Evolutionary conservation across 2,888 invertebrate species (phyloP).

Genomic region (Pammene aurita): DNA sequence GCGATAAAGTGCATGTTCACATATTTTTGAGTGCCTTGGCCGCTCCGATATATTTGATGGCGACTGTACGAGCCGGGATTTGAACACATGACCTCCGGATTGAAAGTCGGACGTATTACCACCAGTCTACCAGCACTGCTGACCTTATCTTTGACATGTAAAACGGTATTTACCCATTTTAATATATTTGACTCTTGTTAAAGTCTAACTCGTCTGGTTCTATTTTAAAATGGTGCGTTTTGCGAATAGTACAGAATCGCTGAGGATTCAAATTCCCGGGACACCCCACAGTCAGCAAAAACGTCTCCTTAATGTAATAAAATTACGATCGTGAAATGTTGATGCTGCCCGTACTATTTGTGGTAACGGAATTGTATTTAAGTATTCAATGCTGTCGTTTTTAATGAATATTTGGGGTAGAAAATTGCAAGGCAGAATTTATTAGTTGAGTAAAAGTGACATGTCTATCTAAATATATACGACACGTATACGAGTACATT

Average conservation of each 20-base stretch:
- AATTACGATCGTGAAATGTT: conserved; percentile 33
- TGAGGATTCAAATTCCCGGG: conserved; percentile 34
- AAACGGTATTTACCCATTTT: too few species aligned
- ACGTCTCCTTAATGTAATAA: conserved; percentile 31
- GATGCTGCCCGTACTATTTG: conserved; percentile 18
- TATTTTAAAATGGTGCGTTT: not conserved
- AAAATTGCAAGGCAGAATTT: not conserved
- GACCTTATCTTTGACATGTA: too few species aligned
- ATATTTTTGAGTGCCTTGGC: too few species aligned
- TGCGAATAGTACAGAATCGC: conserved; percentile 5
- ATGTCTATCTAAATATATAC: not conserved
- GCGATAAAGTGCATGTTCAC: too few species aligned
- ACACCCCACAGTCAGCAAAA: conserved; percentile 27
- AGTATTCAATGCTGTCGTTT: not conserved
- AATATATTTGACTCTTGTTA: too few species aligned
- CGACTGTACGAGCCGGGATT: too few species aligned
- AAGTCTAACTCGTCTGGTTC: not conserved
- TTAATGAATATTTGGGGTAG: not conserved
- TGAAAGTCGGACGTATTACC: too few species aligned
- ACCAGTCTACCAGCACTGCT: too few species aligned
- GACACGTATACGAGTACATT: too few species aligned
- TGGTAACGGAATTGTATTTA: conserved; percentile 1
- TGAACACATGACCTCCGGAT: too few species aligned
- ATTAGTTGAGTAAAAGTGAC: too few species aligned
- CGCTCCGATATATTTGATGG: too few species aligned